These are phyloP conservation scores for Amphiprion clarkii DNA, from an alignment of 2,797 vertebrate genomes.

Conservation along the genomic window DNA sequence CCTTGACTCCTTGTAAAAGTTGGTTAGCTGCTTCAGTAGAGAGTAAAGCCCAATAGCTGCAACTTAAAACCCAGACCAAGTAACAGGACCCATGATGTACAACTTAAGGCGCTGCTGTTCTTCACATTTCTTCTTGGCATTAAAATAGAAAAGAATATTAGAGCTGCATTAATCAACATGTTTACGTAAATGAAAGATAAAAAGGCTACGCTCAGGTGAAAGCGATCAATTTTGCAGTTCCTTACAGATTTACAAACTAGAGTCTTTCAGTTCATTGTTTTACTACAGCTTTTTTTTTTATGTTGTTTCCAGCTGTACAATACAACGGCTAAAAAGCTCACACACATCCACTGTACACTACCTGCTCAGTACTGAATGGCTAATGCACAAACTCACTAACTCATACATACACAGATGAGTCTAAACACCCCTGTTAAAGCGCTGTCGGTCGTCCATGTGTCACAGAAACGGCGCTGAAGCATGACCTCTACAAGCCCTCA, in stretches of 20 bases:
- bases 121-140: not conserved
- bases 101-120: not conserved
- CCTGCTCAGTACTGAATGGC: not conserved
- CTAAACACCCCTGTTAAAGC: too few relatives aligned
- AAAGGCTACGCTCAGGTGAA: not conserved
- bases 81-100: not conserved
- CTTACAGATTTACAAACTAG: not conserved
- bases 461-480: too few relatives aligned
- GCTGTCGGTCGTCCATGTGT: too few relatives aligned
- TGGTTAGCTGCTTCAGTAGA: not conserved
- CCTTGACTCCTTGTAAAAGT: slow-evolving; percentile 16
- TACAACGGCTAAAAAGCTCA: not conserved
- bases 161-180: not conserved
- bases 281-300: too few relatives aligned
- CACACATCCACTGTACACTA: not conserved
- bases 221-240: not conserved
- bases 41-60: not conserved
- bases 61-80: not conserved
- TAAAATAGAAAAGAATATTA: not conserved
- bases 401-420: too few relatives aligned
- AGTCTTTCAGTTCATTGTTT: not conserved
- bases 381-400: not conserved
- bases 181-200: too few relatives aligned
- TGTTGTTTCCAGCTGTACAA: not conserved
- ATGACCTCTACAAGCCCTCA: too few relatives aligned